These are phyloP conservation scores for Myocastor coypus DNA, from an alignment of 2,113 vertebrate species.

Conservation along the genomic window DNA sequence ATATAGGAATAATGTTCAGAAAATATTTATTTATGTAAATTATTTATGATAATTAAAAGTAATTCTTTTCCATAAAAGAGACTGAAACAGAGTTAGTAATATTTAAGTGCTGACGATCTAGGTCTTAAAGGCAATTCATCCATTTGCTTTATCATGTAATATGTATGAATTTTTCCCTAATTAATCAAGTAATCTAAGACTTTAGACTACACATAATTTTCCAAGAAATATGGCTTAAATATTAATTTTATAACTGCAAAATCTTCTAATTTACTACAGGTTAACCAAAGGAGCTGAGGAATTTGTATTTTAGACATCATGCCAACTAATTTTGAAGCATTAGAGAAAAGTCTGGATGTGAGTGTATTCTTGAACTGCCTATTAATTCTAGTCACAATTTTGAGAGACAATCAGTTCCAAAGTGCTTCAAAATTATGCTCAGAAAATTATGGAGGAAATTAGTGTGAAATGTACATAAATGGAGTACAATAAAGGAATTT, in stretches of 20 bases:
- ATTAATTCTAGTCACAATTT: conserved; percentile 55
- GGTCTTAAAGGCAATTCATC: rapidly evolving
- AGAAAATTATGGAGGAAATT: conserved; percentile 68
- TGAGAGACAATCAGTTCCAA: background rate
- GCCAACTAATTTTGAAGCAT: background rate
- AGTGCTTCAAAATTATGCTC: background rate
- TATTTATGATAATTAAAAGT: conserved; percentile 49
- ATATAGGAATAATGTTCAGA: conserved; percentile 55
- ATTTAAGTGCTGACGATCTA: background rate
- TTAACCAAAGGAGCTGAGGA: background rate
- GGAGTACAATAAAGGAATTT: conserved; percentile 18
- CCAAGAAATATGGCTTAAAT: conserved; percentile 7
- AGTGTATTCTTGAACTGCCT: background rate
- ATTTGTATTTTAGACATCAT: conserved; percentile 37
- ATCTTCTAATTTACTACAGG: conserved; percentile 8
- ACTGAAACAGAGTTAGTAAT: background rate
- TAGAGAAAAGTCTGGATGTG: background rate
- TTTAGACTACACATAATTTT: background rate
- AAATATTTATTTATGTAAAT: background rate
- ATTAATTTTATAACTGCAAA: conserved; percentile 43
- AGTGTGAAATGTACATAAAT: conserved; percentile 7
- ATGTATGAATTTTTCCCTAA: background rate
- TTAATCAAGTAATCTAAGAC: conserved; percentile 43
- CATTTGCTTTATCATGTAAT: background rate
- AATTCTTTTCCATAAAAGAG: background rate